Conservation (phyloP, 2,797 vertebrate genomes). For the Enteromius afrohamiltoni region DNA sequence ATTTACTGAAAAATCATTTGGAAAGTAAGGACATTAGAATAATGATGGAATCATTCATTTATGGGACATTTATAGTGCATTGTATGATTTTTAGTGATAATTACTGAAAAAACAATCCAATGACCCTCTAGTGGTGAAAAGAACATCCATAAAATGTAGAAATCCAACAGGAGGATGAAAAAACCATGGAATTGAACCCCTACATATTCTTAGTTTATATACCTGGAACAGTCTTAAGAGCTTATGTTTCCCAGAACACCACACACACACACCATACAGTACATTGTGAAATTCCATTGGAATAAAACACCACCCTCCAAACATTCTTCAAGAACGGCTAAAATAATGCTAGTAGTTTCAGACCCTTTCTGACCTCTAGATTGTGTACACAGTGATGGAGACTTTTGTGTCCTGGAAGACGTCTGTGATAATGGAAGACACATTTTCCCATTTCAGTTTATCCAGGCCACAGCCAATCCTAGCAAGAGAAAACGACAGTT, state of each 20-base stretch:
- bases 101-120: neutral
- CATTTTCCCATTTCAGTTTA: conserved; percentile 81
- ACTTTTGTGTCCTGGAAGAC: conserved; percentile 85
- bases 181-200: neutral
- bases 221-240: neutral
- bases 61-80: neutral
- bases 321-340: neutral
- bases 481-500: conserved; percentile 42
- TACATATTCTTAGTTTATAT: neutral
- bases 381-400: conserved; percentile 87
- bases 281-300: neutral
- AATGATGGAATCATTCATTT: neutral
- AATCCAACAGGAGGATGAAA: neutral
- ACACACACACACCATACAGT: neutral
- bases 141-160: neutral
- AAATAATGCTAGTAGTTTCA: neutral
- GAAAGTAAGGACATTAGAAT: neutral
- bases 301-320: neutral
- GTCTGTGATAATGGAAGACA: conserved; percentile 85
- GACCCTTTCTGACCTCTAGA: conserved; percentile 56
- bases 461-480: conserved; percentile 96
- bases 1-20: neutral
- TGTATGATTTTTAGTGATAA: neutral
- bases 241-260: neutral
- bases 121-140: neutral